Percentiles rank a stretch among this genome's conserved stretches.
These are phyloP conservation scores for Sminthurinus aureus DNA, from an alignment of 2,888 invertebrate genomes.

Conservation along the genomic window DNA sequence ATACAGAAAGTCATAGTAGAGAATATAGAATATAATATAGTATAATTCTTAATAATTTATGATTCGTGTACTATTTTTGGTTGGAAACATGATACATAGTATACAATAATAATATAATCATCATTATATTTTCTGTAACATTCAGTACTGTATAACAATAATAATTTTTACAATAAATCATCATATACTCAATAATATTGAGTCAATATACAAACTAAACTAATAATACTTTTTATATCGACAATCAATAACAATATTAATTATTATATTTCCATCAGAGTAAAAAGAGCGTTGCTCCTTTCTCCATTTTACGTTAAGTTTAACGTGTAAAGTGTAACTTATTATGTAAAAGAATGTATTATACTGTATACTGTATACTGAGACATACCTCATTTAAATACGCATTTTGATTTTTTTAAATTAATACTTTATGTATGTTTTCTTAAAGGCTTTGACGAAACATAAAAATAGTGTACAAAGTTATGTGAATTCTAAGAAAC, in stretches of 20 bases:
- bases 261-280: neutral
- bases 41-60: neutral
- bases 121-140: neutral
- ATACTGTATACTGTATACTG: too few species aligned
- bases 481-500: neutral
- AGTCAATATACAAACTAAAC: slow-evolving; percentile 5
- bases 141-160: neutral
- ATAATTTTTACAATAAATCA: too few species aligned
- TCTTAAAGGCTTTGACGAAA: too few species aligned
- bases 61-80: neutral
- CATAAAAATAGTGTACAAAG: too few species aligned
- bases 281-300: neutral
- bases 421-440: too few species aligned
- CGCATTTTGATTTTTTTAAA: too few species aligned
- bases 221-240: neutral
- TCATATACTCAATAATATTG: too few species aligned
- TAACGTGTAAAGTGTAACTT: neutral
- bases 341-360: too few species aligned
- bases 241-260: neutral
- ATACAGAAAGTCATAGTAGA: too few species aligned
- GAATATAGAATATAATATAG: neutral
- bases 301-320: neutral
- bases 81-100: neutral
- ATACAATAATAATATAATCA: neutral
- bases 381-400: too few species aligned